A percentile compares a stretch with the other conserved stretches of the same genome.
Conservation (phyloP, 2,113 vertebrate species). For the Otis tarda region DNA sequence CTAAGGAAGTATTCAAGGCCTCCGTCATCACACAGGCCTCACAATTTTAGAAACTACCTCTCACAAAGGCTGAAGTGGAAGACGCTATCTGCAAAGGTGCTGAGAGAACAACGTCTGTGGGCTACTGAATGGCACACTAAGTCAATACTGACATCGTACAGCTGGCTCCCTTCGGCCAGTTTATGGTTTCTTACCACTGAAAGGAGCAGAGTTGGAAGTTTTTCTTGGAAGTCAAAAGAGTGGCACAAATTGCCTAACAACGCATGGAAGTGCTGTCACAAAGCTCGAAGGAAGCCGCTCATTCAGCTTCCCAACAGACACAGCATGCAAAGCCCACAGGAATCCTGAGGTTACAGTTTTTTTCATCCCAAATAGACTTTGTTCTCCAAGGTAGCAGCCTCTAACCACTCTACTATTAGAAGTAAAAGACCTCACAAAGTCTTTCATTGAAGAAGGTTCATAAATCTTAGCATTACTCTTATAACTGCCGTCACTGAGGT, state of each 20-base stretch:
- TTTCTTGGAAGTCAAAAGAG: not conserved
- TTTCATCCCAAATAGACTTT: not conserved
- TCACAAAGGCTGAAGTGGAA: not conserved
- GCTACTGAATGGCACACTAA: not conserved
- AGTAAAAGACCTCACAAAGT: not conserved
- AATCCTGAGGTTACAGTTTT: not conserved
- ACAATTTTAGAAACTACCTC: not conserved
- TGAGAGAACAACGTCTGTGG: rapidly evolving
- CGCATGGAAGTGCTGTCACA: not conserved
- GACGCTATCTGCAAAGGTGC: not conserved
- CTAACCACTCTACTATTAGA: not conserved
- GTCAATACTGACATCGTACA: not conserved
- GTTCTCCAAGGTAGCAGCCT: not conserved
- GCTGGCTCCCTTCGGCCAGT: not conserved
- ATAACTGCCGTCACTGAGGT: not conserved
- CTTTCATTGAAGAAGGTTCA: not conserved
- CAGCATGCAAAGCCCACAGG: not conserved
- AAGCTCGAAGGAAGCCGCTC: not conserved
- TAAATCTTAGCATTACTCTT: not conserved
- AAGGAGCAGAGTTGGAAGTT: not conserved
- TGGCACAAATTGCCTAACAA: not conserved
- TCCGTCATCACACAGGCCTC: not conserved
- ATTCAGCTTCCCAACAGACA: not conserved
- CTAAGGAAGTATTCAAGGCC: not conserved
- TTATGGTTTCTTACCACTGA: not conserved